Evolutionary conservation across 2,797 vertebrate species (phyloP).

Genomic region (Pelochelys cantorii): DNA sequence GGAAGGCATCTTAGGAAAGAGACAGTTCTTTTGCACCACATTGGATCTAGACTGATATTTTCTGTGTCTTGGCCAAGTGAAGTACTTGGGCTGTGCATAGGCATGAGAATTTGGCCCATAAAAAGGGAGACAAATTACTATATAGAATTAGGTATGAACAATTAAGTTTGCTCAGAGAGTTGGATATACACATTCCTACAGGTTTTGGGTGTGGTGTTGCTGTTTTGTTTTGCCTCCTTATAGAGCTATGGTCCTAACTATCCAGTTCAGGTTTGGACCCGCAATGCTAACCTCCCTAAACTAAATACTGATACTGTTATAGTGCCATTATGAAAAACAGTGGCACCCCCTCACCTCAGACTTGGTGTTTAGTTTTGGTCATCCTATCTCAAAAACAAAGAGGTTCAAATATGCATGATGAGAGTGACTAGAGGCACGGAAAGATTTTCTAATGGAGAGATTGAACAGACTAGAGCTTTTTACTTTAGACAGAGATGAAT

Average conservation of each 20-base stretch:
- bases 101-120: not conserved
- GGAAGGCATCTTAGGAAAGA: not conserved
- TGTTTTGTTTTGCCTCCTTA: not conserved
- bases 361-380: too few species aligned
- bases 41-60: not conserved
- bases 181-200: not conserved
- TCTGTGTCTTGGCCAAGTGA: not conserved
- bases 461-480: not conserved
- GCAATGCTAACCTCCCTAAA: not conserved
- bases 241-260: not conserved
- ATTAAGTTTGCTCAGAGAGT: accelerated
- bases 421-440: not conserved
- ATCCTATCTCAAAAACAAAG: too few species aligned
- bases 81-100: accelerated
- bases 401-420: not conserved
- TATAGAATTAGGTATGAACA: not conserved
- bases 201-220: not conserved
- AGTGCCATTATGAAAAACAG: too few species aligned
- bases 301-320: too few species aligned
- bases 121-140: not conserved
- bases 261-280: not conserved
- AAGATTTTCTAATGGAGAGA: not conserved
- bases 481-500: slow-evolving; percentile 18
- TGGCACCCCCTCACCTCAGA: too few species aligned
- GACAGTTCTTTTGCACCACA: not conserved